Evolutionary conservation across 2,888 invertebrate species (phyloP), one percentile per base, ranked within the genome.

Genomic region (Heliconius aoede): DNA sequence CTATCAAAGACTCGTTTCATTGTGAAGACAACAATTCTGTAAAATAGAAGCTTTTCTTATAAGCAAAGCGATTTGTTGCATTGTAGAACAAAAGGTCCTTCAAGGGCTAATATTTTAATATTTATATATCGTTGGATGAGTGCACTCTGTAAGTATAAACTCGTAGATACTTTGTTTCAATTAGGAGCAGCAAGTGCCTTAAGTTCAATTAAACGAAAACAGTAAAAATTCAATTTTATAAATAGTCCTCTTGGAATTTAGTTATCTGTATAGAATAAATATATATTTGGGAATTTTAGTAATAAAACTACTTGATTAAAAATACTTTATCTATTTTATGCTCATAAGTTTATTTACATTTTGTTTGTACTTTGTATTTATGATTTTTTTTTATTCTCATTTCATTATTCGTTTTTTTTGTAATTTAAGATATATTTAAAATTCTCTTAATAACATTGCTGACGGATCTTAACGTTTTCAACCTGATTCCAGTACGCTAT

Each of bases 41-140:
- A 76, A 79, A 78, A 77, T 64, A 73, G 77, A 69, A 76, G 76
- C 74, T 80, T 79, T 78, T 60, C 60, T 72, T 78, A 73, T 69
- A 62, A 81, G 81, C 80, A 76, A 81, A 82, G 80, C 83, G 82
- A 85, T 83, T 84, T 82, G 83, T 84, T 84, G 82, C 82, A 81
- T 81, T 82, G 79, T 46, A 81, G 84, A 79, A 81, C 80, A 84
- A 83, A 83, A 78, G 80, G 76, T 79, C 82, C 79, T 83, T 80
- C 81, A 81, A 81, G 82, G 80, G 80, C 74, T 77, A 75, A 81
- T 83, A 83, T 84, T 82, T 78, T 78, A 83, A 82, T 82, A 83
- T 85, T 83, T 82, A 83, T 85, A 83, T 46, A 18, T 72, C n/a
- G n/a, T 55, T n/a, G n/a, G 24, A 51, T 40, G 26, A 67, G 55